These are phyloP conservation scores for Thera obeliscata DNA, from an alignment of 2,888 invertebrate species.

Conservation along the genomic window DNA sequence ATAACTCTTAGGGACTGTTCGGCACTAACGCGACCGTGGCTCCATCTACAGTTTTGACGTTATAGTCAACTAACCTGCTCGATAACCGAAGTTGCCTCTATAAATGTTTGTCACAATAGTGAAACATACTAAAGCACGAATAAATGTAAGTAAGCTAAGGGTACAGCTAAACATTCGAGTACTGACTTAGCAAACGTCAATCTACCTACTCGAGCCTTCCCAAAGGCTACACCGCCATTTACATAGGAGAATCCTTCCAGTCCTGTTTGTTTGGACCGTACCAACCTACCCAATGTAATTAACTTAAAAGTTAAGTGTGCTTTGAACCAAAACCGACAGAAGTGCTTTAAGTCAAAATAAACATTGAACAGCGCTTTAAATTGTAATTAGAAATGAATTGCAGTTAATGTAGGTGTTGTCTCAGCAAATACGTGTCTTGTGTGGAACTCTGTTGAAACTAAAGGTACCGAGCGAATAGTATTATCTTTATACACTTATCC, in stretches of 20 bases:
- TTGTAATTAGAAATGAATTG: conserved; percentile 39
- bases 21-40: too few species aligned
- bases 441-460: conserved; percentile 5
- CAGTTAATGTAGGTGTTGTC: conserved; percentile 33
- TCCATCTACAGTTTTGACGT: too few species aligned
- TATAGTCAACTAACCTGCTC: too few species aligned
- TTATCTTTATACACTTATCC: too few species aligned
- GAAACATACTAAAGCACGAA: not conserved
- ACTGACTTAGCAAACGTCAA: conserved; percentile 28
- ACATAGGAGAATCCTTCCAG: conserved; percentile 50
- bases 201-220: conserved; percentile 29
- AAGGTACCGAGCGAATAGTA: not conserved
- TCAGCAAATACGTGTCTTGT: conserved; percentile 12
- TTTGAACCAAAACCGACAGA: conserved; percentile 41
- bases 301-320: conserved; percentile 47
- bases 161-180: conserved; percentile 6
- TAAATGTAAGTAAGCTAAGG: not conserved
- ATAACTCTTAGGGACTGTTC: too few species aligned
- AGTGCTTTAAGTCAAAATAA: conserved; percentile 39
- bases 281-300: conserved; percentile 47
- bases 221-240: conserved; percentile 47
- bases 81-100: too few species aligned
- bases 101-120: not conserved
- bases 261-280: conserved; percentile 46
- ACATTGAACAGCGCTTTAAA: conserved; percentile 40